These are phyloP conservation scores for Diaperis boleti DNA, from an alignment of 2,888 invertebrate genomes.

Conservation along the genomic window DNA sequence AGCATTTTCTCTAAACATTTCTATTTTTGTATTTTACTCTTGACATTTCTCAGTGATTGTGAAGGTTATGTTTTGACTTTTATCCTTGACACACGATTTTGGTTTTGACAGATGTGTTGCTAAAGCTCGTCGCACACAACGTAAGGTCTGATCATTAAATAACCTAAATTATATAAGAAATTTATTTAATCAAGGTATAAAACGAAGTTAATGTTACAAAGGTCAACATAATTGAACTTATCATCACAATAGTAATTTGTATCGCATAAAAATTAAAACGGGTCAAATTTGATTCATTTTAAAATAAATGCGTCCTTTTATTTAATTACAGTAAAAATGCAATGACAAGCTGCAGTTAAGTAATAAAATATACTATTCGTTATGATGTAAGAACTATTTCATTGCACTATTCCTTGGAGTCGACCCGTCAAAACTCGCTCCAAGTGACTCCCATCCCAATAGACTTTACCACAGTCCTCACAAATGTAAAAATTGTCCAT, in stretches of 20 bases:
- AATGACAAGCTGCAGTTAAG: constrained; percentile 12
- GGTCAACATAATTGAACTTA: too few relatives aligned
- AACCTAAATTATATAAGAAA: too few relatives aligned
- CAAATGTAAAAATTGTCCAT: constrained; percentile 75
- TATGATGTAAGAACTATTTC: constrained; percentile 6
- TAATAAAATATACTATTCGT: constrained; percentile 9
- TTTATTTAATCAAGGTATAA: too few relatives aligned
- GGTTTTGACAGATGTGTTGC: constrained; percentile 6
- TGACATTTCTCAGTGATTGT: constrained; percentile 31
- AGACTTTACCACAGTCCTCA: constrained; percentile 80
- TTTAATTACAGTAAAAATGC: constrained; percentile 12
- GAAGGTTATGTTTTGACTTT: constrained; percentile 23
- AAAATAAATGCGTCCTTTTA: background rate
- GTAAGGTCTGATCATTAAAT: too few relatives aligned
- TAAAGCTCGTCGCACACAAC: background rate
- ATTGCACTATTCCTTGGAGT: constrained; percentile 59
- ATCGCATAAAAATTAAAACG: background rate
- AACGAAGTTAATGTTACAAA: too few relatives aligned
- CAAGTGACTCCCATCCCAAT: constrained; percentile 73
- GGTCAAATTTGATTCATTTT: background rate
- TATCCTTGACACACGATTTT: background rate
- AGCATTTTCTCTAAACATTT: constrained; percentile 24
- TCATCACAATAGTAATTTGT: too few relatives aligned
- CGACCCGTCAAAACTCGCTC: constrained; percentile 58
- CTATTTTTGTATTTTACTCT: constrained; percentile 37